Conservation (phyloP, 1,140 invertebrate genomes). For the Dufourea novaeangliae region DNA sequence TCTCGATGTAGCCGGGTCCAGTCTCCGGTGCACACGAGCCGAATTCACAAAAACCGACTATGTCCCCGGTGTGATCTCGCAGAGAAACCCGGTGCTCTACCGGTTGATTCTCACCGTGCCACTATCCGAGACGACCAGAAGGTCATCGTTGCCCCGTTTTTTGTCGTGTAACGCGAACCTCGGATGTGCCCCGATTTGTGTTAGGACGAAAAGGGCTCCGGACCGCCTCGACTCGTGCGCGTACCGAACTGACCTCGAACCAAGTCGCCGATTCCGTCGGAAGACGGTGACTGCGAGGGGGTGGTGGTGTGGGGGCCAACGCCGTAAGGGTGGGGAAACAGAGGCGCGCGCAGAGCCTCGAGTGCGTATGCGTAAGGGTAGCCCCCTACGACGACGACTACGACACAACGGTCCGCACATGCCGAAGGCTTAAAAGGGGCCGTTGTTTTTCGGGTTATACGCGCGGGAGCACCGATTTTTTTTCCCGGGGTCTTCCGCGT, state of each 20-base stretch:
- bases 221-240: conserved; percentile 52
- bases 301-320: conserved; percentile 16
- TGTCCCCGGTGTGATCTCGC: conserved; percentile 21
- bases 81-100: conserved; percentile 37
- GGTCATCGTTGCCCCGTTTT: conserved; percentile 52
- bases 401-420: background rate
- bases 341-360: conserved; percentile 30
- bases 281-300: conserved; percentile 3
- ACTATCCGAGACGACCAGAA: conserved; percentile 37
- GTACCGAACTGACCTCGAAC: conserved; percentile 60
- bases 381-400: background rate
- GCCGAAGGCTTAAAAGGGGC: background rate
- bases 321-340: background rate
- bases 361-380: conserved; percentile 46
- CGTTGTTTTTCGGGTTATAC: conserved; percentile 7
- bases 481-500: background rate
- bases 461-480: conserved; percentile 29
- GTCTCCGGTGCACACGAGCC: background rate
- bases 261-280: conserved; percentile 42
- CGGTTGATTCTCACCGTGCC: conserved; percentile 49
- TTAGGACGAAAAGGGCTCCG: conserved; percentile 11
- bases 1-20: conserved; percentile 2
- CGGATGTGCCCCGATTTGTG: conserved; percentile 26
- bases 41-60: background rate
- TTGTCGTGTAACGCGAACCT: too few relatives aligned